A percentile compares a stretch with the other conserved stretches of the same genome.
Conservation (phyloP, 37 sponge, comb jelly and placozoan species). For the Agelas oroides region DNA sequence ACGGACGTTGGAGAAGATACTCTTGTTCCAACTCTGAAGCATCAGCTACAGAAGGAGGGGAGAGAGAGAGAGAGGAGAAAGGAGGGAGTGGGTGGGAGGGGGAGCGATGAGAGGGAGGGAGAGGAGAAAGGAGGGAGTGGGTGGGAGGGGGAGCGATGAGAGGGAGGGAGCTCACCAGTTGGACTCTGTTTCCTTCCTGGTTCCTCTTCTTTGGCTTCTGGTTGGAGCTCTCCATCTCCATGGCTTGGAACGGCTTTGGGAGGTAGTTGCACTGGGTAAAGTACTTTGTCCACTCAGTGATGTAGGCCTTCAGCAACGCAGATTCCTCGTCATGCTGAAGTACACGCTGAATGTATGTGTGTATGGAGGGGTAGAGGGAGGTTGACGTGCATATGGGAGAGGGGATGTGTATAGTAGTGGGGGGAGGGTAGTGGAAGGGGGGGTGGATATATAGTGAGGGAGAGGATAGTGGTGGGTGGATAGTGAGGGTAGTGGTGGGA, state of each 20-base stretch:
- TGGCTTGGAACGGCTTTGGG: conserved; percentile 86
- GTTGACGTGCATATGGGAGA: neutral
- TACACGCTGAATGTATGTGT: conserved; percentile 58
- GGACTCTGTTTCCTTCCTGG: conserved; percentile 79
- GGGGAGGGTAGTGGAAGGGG: conserved; percentile 26
- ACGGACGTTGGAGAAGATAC: conserved; percentile 72
- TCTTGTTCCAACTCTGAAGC: conserved; percentile 85
- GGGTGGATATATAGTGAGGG: neutral
- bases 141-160: neutral
- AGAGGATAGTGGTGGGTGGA: neutral
- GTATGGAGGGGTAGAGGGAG: neutral
- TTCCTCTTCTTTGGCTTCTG: conserved; percentile 66
- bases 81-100: conserved; percentile 4
- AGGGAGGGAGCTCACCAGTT: conserved; percentile 39
- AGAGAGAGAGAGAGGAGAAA: conserved; percentile 15
- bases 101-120: neutral
- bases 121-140: conserved; percentile 1
- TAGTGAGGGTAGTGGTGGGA: neutral
- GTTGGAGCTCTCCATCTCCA: conserved; percentile 69
- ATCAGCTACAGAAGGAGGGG: conserved; percentile 72
- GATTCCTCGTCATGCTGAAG: conserved; percentile 78
- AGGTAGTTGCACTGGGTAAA: conserved; percentile 91
- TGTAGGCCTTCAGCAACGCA: conserved; percentile 87
- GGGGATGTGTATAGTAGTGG: neutral
- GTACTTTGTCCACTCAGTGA: conserved; percentile 88